Evolutionary conservation across 92 coral and sea anemone species (phyloP).

Genomic region (Nematostella vectensis): DNA sequence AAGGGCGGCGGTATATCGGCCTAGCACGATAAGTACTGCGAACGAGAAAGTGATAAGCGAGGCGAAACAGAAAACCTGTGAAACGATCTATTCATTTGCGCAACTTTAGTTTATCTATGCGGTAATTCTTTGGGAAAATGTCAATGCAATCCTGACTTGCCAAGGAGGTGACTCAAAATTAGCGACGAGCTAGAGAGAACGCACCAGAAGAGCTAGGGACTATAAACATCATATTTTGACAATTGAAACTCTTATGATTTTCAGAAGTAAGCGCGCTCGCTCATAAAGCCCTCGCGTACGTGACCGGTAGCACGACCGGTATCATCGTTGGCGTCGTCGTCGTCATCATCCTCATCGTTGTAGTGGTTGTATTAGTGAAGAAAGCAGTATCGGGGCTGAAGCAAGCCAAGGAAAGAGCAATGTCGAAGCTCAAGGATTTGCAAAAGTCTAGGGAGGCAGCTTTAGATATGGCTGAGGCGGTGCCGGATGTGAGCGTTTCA

Average conservation of each 20-base stretch:
- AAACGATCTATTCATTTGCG: no score
- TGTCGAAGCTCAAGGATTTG: conserved; percentile 48
- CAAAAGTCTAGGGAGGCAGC: conserved; percentile 42
- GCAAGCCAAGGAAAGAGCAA: conserved; percentile 67
- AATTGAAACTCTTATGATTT: background rate
- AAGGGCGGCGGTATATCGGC: no score
- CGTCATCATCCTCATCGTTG: conserved; percentile 31
- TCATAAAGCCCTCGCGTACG: conserved; percentile 29
- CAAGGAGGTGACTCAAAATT: no score
- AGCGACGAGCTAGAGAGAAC: no score
- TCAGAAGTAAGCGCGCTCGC: conserved; percentile 24
- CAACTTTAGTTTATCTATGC: no score
- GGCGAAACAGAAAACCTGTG: no score
- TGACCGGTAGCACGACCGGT: conserved; percentile 56
- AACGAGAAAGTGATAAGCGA: no score
- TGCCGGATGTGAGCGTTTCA: conserved; percentile 59
- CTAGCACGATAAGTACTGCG: no score
- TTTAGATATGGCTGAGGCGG: conserved; percentile 51
- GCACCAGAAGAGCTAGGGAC: no score
- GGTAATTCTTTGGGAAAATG: no score
- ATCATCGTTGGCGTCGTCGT: conserved; percentile 46
- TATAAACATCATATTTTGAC: background rate
- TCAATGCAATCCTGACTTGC: no score
- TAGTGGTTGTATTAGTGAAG: conserved; percentile 33
- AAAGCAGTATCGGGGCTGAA: conserved; percentile 37